Percentiles rank a stretch among this genome's conserved stretches.
Evolutionary conservation across 2,888 invertebrate species (phyloP).

Genomic region (Isoperla grammatica): DNA sequence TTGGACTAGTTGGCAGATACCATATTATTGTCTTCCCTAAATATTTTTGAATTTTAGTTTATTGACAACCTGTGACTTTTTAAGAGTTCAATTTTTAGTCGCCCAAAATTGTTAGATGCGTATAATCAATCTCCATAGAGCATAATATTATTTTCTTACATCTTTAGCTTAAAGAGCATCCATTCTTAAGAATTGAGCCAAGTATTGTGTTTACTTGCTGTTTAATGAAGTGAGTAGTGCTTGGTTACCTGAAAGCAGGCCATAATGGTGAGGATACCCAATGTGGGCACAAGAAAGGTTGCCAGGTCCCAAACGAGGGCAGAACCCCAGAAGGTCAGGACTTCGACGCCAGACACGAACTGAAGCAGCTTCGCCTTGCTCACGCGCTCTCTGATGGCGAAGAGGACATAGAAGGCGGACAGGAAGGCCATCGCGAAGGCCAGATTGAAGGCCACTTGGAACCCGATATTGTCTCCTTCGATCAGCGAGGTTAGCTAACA

Average conservation of each 20-base stretch:
- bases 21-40: no score
- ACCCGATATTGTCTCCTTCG: conserved; percentile 44
- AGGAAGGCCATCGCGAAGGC: conserved; percentile 68
- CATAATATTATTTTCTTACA: no score
- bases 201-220: no score
- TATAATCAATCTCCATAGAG: no score
- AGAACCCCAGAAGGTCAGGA: conserved; percentile 62
- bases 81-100: no score
- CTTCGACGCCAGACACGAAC: conserved; percentile 62
- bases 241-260: conserved; percentile 59
- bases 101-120: no score
- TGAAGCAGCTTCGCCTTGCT: conserved; percentile 65
- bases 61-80: no score
- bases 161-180: no score
- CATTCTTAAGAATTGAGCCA: no score
- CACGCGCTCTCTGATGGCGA: conserved; percentile 58
- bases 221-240: no score
- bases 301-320: conserved; percentile 62
- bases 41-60: no score
- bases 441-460: conserved; percentile 59
- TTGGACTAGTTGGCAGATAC: no score
- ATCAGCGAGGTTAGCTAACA: conserved; percentile 33
- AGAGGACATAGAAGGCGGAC: conserved; percentile 56
- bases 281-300: conserved; percentile 55
- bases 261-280: conserved; percentile 56